Conservation (phyloP, 1,140 invertebrate genomes). For the Brachionus angularis region DNA sequence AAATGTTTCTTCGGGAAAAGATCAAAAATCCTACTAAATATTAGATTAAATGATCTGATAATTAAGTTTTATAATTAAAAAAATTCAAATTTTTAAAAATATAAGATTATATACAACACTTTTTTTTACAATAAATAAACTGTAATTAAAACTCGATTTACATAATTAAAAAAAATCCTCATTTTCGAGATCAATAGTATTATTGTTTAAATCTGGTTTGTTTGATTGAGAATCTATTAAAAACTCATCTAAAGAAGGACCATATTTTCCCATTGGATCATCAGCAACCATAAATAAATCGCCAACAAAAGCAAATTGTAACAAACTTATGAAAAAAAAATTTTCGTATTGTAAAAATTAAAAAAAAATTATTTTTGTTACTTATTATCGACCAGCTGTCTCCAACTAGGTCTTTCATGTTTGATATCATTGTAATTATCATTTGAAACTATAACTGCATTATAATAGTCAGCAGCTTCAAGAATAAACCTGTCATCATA, state of each 20-base stretch:
- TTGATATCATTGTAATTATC: conserved; percentile 25
- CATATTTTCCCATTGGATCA: conserved; percentile 82
- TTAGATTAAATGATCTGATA: too few relatives aligned
- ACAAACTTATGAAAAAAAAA: conserved; percentile 35
- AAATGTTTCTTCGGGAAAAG: too few relatives aligned
- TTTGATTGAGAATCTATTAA: too few relatives aligned
- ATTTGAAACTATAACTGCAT: conserved; percentile 31
- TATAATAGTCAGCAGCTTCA: conserved; percentile 2
- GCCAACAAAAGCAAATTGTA: conserved; percentile 54
- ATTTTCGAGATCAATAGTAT: too few relatives aligned
- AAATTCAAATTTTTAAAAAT: too few relatives aligned
- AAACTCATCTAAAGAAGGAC: conserved; percentile 83
- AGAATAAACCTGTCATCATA: conserved; percentile 39
- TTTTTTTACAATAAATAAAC: too few relatives aligned
- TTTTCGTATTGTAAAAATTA: not conserved
- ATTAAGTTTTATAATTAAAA: too few relatives aligned
- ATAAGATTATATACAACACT: too few relatives aligned
- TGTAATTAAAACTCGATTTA: too few relatives aligned
- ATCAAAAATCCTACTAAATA: too few relatives aligned
- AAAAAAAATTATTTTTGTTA: not conserved
- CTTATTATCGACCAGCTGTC: conserved; percentile 4
- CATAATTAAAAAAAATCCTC: too few relatives aligned
- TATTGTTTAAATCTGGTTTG: too few relatives aligned
- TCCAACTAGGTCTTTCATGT: not conserved
- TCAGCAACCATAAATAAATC: conserved; percentile 86